Base-by-base conservation (phyloP, 35 echinoderm and acorn worm species). In the Eucidaris tribuloides region DNA sequence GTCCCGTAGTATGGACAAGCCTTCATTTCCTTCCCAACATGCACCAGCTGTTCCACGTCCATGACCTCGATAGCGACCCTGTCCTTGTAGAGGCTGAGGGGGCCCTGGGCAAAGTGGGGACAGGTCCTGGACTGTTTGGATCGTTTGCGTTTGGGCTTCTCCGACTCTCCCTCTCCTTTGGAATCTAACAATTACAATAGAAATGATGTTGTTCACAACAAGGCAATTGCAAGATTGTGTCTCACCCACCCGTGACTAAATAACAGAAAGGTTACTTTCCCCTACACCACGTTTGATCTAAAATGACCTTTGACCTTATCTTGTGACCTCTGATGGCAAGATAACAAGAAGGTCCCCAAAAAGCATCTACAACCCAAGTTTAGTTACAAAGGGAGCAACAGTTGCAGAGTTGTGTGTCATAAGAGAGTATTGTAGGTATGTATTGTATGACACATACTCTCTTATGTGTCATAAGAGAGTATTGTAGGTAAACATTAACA, bases 1-100 rank as follows among this genome's bases (percentile, higher is more conserved):
- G 96, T 99, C 35, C 91, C 91, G 60, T 99, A 99, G 59, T 93
- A 99, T 1, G 96, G 96, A 32, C 96, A 99, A 41, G 96, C 87
- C 32, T 99, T 99, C 24, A 90, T 27, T 64, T 93, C 91, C 59
- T 83, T 89, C 0, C 90, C 90, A 19, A 79, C 28, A 3, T 83
- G 30, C 13, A 93, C 70, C 20, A 93, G 50, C 58, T 93, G 90
- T 77, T 99, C 96, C 25, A 99, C 83, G 25, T 99, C 96, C 77
- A 90, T 78, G 5, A 84, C 66, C 35, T 99, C 87, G 1, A 93
- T 31, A 7, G 86, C 82, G 0, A 93, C 83, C 33, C 81, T 86
- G 56, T 93, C 87, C 62, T 82, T 99, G 46, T 82, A 90, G 35
- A 90, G 44, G 20, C 85, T 76, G 46, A 90, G 83, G 34, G 49